Evolutionary conservation across 2,888 invertebrate species (phyloP), one percentile per base, ranked within the genome.

Genomic region (Chorisops tibialis): DNA sequence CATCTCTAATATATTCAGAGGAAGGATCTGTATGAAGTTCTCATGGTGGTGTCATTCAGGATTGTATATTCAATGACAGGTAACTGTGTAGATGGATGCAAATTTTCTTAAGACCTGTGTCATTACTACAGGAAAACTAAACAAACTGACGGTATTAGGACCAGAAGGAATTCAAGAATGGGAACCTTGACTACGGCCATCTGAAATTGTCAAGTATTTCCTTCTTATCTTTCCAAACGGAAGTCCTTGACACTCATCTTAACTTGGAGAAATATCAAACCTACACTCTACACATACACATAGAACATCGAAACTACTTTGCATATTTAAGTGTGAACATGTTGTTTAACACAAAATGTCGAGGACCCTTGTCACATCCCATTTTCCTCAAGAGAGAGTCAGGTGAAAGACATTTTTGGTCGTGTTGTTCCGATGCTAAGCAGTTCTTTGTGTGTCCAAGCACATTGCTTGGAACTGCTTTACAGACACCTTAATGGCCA

Each of bases 241-340:
- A 56, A 45, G 45, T 45, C 18, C 43, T 56, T 56, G 56, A 56
- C 56, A 56, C 45, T 56, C 45, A 24, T 56, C 56, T 56, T 45
- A 30, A 56, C 30, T 45, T 54, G 18, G 7, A 30, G 30, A 56
- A 24, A 12, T 56, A 7, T 24, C 45, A 45, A 52, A 21, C 19
- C 19, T 7, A 52, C 19, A 37, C 11, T 21, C 30, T 22, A 14
- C n/a, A n/a, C 54, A 24, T 11, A 43, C 35, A 14, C 30, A 19
- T 22, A 24, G 43, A 43, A 22, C 30, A 30, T 45, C 11, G 12
- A 24, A 4, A 21, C 24, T 41, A 51, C 35, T 61, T 61, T 61
- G 61, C 61, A 61, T 61, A 61, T 51, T 45, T 61, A 61, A 61
- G 61, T 61, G 61, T 61, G 61, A 61, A 61, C 61, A 61, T 61